Evolutionary conservation across 1,140 invertebrate genomes (phyloP), one percentile per base, ranked within the genome.

Genomic region (Cydia fagiglandana): DNA sequence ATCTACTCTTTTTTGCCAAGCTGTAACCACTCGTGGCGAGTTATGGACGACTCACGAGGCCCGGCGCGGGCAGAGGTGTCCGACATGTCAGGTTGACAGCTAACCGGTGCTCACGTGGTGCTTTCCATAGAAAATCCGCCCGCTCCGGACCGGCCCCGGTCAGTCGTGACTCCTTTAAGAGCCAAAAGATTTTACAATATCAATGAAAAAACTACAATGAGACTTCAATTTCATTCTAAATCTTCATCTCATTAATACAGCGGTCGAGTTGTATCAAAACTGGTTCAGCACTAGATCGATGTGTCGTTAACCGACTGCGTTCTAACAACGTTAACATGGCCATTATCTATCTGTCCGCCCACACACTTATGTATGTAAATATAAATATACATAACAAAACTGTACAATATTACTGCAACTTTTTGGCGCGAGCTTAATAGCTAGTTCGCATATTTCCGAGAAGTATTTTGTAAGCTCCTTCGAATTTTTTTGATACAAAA

Each of bases 281-380:
- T 20, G 61, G 30, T 68, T 34, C 24, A 68, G 64, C 28, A 30
- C 30, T 68, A 80, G 80, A 80, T 80, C 79, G 79, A 78, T 82
- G 80, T 78, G 77, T 66, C 56, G 64, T 74, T 30, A 74, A 28
- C 38, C 28, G 17, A 15, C 9, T 74, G 15, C 38, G 13, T 45
- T 64, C 20, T 64, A 41, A n/a, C 28, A 41, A n/a, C 28, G 64
- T 68, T n/a, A 53, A 53, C 50, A 17, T 17, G 50, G n/a, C 50
- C n/a, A 53, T 53, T 53, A 53, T n/a, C 50, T 7, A n/a, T 53
- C 5, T 12, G 50, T 53, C 50, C 50, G 50, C 50, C 50, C n/a
- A 53, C 50, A 12, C 50, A 17, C 50, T 53, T 53, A 53, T 53
- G 50, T 53, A 17, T 53, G 50, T 53, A 53, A 53, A 53, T 53